Conservation (phyloP, 2,797 vertebrate genomes). For the Acridotheres tristis region DNA sequence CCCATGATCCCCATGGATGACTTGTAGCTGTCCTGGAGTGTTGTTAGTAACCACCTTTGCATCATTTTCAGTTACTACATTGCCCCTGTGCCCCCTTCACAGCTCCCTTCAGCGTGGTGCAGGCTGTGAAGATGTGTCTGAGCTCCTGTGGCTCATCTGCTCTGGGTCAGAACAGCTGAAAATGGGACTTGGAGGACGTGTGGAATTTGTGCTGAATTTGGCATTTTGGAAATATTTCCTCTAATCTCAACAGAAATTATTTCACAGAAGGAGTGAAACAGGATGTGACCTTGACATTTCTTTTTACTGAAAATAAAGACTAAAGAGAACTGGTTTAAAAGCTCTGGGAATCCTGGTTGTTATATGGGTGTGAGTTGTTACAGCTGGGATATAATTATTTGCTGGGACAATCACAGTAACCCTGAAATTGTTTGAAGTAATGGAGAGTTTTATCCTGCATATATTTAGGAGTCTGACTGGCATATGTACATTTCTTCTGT, state of each 20-base stretch:
- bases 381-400: neutral
- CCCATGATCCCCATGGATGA: neutral
- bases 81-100: neutral
- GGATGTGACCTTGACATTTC: neutral
- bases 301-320: neutral
- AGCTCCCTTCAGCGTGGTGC: neutral
- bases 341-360: neutral
- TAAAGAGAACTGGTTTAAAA: neutral
- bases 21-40: neutral
- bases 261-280: neutral
- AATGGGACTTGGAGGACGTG: neutral
- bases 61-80: neutral
- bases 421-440: slow-evolving; percentile 1
- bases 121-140: neutral
- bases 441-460: neutral
- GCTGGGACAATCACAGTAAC: neutral
- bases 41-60: neutral
- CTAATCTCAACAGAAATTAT: neutral
- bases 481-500: neutral
- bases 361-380: neutral
- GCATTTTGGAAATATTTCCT: neutral
- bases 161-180: neutral
- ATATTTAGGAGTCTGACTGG: neutral
- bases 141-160: neutral
- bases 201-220: neutral